Conservation (phyloP, 2,113 vertebrate species). For the Sciurus niger region DNA sequence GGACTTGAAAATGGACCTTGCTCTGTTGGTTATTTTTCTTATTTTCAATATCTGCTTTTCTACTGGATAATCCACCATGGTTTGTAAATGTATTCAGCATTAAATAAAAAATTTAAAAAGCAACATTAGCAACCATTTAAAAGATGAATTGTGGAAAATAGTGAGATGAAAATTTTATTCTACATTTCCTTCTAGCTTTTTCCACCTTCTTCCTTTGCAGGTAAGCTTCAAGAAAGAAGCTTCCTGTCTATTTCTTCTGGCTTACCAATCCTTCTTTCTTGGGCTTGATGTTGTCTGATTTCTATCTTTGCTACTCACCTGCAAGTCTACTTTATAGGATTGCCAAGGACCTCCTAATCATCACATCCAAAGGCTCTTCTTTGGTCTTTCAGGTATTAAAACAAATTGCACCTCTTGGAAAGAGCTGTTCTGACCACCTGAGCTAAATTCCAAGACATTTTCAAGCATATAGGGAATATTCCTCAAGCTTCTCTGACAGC, state of each 20-base stretch:
- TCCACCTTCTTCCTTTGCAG: background rate
- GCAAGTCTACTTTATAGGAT: background rate
- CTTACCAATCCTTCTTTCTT: background rate
- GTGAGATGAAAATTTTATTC: background rate
- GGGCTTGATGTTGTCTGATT: background rate
- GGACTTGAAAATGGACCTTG: background rate
- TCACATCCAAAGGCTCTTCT: background rate
- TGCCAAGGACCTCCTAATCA: background rate
- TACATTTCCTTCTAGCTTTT: background rate
- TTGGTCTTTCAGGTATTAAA: background rate
- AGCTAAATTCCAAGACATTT: background rate
- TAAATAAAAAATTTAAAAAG: background rate
- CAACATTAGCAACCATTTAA: background rate
- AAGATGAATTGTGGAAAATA: background rate
- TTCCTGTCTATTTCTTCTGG: background rate
- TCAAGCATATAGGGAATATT: background rate
- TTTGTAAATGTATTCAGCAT: background rate
- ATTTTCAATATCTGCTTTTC: slow-evolving; percentile 2
- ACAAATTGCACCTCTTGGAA: background rate
- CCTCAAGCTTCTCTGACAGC: too few species aligned
- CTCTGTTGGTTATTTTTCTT: background rate
- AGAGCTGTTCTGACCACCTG: background rate
- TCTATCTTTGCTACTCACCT: background rate
- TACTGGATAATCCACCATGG: background rate
- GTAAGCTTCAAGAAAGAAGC: background rate